Evolutionary conservation across 2,113 vertebrate species (phyloP), one percentile per base, ranked within the genome.

Genomic region (Balaenoptera acutorostrata): DNA sequence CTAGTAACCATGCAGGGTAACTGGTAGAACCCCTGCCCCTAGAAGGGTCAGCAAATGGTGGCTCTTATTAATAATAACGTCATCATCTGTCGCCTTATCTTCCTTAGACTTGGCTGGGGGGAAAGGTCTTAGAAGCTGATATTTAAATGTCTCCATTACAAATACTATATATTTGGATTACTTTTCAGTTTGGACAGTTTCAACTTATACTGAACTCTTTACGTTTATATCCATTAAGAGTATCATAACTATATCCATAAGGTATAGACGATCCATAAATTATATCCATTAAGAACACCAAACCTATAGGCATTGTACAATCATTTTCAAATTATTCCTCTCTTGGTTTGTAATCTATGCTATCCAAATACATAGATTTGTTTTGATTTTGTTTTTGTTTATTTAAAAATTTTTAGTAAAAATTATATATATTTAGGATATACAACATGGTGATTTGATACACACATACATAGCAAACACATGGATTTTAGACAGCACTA

Each of bases 1-100:
- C 10, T 15, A 8, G 31, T 41, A 4, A 20, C 21, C 1, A 1
- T 0, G 3, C 12, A 3, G 55, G 13, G 4, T 5, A 21, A 4
- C 46, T 14, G 10, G 12, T 11, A 5, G 52, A 11, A 13, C 17
- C 29, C 20, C 18, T 3, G 17, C 0, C n/a, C 10, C 1, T 3
- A 10, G 46, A 17, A 5, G 3, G 3, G 10, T 10, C 31, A 33
- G 31, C 1, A 10, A 59, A 31, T 6, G n/a, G 36, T 20, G 20
- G 10, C 8, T 55, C 49, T 80, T 31, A 18, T 4, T 39, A 14
- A 1, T 3, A 33, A 59, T 2, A 3, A 17, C n/a, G 11, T 17
- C 0, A 0, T 23, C 5, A 33, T 4, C 20, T 41, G 6, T 31
- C 4, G 0, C 83, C 61, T 41, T 69, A 10, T 23, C 61, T 71